Base-by-base conservation (phyloP, 2,888 invertebrate species). In the Rotaria magnacalcarata region DNA sequence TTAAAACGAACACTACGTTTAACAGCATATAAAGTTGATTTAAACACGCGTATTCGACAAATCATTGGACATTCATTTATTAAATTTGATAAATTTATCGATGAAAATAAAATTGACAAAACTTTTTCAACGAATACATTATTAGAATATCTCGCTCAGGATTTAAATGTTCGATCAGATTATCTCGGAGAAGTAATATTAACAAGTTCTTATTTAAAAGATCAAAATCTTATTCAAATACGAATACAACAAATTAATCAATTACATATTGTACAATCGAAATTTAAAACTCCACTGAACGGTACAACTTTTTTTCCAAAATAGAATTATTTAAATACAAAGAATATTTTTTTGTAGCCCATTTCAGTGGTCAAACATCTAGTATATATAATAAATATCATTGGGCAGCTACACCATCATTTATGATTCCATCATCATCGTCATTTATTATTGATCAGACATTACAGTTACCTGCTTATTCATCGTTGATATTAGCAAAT, bases 161-260 rank as follows among this genome's bases (percentile, higher is more conserved):
- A 67, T 34, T 67, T 67, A 34, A 10, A 67, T 14, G 34, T n/a
- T 67, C 67, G 67, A 67, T 16, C 27, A 27, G 67, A 67, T 67
- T 67, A 34, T 34, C 67, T 67, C 14, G 67, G 67, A 34, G 14
- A 67, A 67, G 27, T 67, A 34, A n/a, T 67, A 67, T 34, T 67
- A 67, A 34, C 67, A 4, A 67, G 3, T 67, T 27, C 14, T 27
- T 67, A 67, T 34, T 67, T 67, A 16, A 67, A 67, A 16, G 16
- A 67, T 67, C 67, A 67, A 67, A 67, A 67, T 67, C 67, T 67
- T 4, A 34, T 67, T 10, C 67, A 67, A 34, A 67, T 67, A 67
- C 67, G 34, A 27, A 67, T 67, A 27, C 67, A 67, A 67, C 67
- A 67, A 67, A 67, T 67, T 3, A 67, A 67, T 27, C 67, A 67